Base-by-base conservation (phyloP, 2,113 vertebrate genomes). In the Egretta garzetta region DNA sequence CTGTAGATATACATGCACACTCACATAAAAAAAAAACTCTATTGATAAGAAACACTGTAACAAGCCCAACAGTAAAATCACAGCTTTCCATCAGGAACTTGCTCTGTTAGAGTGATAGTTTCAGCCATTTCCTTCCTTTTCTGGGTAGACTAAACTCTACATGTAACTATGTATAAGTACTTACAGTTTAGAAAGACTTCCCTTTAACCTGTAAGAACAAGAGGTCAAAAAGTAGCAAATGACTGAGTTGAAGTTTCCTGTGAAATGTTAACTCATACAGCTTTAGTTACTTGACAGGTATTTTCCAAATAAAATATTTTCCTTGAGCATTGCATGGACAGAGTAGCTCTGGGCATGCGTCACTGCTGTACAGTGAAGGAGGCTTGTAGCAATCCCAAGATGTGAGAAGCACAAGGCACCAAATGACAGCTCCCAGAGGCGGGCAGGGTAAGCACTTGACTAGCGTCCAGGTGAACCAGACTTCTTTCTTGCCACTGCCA, bases 271-370 rank as follows among this genome's bases (percentile, higher is more conserved):
- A 35, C 52, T 82, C 39, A 27, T 10, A 22, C 5, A 22, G 41
- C 17, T 56, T 22, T 8, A 37, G 27, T 14, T 8, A n/a, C 55
- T 55, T 2, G 0, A 3, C 19, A n/a, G 37, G 4, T 20, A 8
- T 52, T 56, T 37, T 63, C 35, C 41, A 71, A 35, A 19, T 14
- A 4, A 74, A 73, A 47, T 21, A 58, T 7, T 59, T 93, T 50
- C n/a, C 49, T 43, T 41, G 47, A 67, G 56, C 41, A 11, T 12
- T 58, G 14, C 35, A 49, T 62, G 76, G 21, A 23, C 58, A 73
- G 49, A 43, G 39, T 6, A 43, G 50, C 62, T 75, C 68, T 47
- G 55, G n/a, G 11, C 21, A 18, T 11, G 19, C 35, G 13, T 39
- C 49, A 41, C 14, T 35, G 41, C 43, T 45, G 13, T 12, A 3